Base-by-base conservation (phyloP, 2,888 invertebrate species). In the Hemicrepidius hirtus region DNA sequence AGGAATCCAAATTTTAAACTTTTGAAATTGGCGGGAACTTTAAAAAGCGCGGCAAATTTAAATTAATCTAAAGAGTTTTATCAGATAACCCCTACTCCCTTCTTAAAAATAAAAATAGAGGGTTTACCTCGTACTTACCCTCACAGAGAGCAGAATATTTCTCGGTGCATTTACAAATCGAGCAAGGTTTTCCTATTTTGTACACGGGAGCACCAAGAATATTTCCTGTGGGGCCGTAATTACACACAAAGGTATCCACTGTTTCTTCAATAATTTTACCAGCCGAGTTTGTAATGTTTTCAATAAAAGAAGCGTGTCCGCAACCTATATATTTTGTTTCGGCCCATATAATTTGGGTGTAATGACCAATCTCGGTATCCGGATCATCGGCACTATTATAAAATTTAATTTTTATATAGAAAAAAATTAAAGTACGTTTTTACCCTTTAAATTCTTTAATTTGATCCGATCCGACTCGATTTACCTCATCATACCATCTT, bases 191-290 rank as follows among this genome's bases (percentile, higher is more conserved):
- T 44, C 69, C 69, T 4, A 4, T 12, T 35, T 28, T 55, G 53
- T 69, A 69, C 24, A 69, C 12, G 7, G 41, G 4, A 28, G 16
- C 18, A 0, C 62, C 53, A 3, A 60, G 7, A 16, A 63, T 41
- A 49, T 69, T 69, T 40, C 68, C 62, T 13, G 35, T 53, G 3
- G 68, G 62, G 5, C 62, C 68, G 20, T 69, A 69, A 41, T 69
- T 62, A 32, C 68, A 69, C 12, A 63, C 24, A 12, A 69, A 13
- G n/a, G 63, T 35, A n/a, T 63, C 16, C n/a, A 62, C 24, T n/a
- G 35, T 44, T 16, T 4, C 3, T n/a, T 35, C 9, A 12, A 3
- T 13, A 10, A 7, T 32, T 63, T 9, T 24, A n/a, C n/a, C n/a
- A n/a, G 10, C 7, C 10, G 1, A 5, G 7, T 55, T 10, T 16